Conservation (phyloP, 2,797 vertebrate species). For the Micrastur ruficollis region DNA sequence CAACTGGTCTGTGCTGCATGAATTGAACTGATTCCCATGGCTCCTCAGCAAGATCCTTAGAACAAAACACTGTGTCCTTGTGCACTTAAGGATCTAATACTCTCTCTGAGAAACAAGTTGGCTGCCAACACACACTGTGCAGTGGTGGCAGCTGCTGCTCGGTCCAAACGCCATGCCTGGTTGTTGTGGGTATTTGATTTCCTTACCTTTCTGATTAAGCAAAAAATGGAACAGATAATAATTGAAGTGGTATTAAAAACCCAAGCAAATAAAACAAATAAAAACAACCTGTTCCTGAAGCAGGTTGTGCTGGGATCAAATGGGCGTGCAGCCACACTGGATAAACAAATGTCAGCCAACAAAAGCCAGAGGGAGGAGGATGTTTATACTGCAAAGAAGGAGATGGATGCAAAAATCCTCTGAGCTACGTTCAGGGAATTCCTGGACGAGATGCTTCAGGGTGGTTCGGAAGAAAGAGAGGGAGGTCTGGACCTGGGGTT, state of each 20-base stretch:
- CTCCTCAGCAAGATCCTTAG: not conserved
- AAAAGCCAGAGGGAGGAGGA: not conserved
- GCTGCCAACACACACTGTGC: not conserved
- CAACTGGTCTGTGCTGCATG: fast-evolving
- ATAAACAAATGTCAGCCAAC: not conserved
- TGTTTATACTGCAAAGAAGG: not conserved
- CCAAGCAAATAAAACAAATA: not conserved
- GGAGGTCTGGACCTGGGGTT: not conserved
- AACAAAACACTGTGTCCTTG: not conserved
- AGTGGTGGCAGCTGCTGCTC: not conserved
- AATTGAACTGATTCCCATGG: fast-evolving
- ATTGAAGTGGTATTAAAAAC: not conserved
- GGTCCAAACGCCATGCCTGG: not conserved
- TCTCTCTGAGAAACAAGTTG: fast-evolving
- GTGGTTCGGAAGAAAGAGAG: not conserved
- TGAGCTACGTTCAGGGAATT: not conserved
- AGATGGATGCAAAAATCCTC: not conserved
- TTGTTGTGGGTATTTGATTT: not conserved
- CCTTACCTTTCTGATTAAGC: not conserved
- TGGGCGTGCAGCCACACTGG: not conserved
- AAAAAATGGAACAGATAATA: not conserved
- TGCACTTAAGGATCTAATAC: not conserved
- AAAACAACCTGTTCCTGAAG: not conserved
- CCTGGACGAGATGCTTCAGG: not conserved
- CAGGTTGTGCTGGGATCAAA: not conserved